Evolutionary conservation across 2,888 invertebrate genomes (phyloP), one percentile per base, ranked within the genome.

Genomic region (Amaurobius ferox): DNA sequence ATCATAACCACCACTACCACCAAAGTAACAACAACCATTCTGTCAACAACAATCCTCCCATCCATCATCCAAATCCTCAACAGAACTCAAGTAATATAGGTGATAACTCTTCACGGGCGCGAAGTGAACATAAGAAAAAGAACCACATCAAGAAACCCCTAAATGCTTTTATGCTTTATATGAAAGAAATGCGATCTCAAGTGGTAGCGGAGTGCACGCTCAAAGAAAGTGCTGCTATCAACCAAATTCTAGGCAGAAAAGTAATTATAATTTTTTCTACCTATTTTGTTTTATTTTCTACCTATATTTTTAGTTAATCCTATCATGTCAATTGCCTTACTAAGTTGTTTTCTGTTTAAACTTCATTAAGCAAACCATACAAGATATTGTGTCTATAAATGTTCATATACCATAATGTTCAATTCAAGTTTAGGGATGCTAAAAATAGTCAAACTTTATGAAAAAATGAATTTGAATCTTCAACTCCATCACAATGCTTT

Each of bases 151-250:
- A 99, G 94, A 99, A 99, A 93, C 99, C 99, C 88, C 94, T 99
- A 89, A 99, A 99, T 93, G 99, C 99, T 90, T 99, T 99, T 94
- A 99, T 99, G 99, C 94, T 99, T 90, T 99, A 98, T 93, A 99
- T 99, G 99, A 99, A 99, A 92, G 99, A 99, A 92, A 98, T 98
- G 97, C 94, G 99, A 91, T 97, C 98, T 89, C 97, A 98, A 93
- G 98, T 99, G 79, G 97, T 99, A 87, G 98, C 98, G 55, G 99
- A 99, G 92, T 98, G 98, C 92, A 98, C 98, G 88, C 94, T 98
- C 89, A 99, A 99, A 93, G 99, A 99, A 92, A 98, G 98, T 89
- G 99, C 99, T 78, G 99, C 99, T 90, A 98, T 99, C 92, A 99
- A 99, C 94, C 99, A 99, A 94, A 99, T 99, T 91, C 94, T 99